Percentiles rank a stretch among this genome's conserved stretches.
Evolutionary conservation across 2,797 vertebrate genomes (phyloP).

Genomic region (Lagocephalus sceleratus): DNA sequence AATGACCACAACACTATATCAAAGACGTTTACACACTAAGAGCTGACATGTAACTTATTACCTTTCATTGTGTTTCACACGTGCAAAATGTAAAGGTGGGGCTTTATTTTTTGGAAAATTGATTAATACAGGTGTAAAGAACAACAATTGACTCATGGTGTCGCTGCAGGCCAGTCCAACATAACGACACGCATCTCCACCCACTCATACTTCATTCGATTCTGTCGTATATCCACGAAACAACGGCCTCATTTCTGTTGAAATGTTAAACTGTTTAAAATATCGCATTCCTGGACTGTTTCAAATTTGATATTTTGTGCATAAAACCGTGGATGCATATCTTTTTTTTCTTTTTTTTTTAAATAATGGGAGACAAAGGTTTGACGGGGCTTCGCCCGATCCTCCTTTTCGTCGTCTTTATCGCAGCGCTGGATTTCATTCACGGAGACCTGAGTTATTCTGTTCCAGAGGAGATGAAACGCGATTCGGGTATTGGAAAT

Average conservation of each 20-base stretch:
- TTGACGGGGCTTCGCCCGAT: neutral
- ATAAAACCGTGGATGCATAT: neutral
- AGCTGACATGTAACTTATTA: no score
- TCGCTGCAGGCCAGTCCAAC: conserved; percentile 39
- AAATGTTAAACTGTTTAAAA: neutral
- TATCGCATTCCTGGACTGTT: neutral
- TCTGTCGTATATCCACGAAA: neutral
- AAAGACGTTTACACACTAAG: no score
- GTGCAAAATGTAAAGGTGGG: no score
- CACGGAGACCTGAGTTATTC: conserved; percentile 69
- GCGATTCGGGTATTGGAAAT: conserved; percentile 32
- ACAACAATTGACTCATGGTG: conserved; percentile 42
- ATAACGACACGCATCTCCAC: conserved; percentile 32
- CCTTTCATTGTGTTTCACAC: no score
- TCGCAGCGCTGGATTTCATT: conserved; percentile 16
- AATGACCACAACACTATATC: no score
- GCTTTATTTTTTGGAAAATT: neutral
- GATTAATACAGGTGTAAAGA: neutral
- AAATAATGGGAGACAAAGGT: conserved; percentile 39
- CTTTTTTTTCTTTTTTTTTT: no score
- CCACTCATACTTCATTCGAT: conserved; percentile 18
- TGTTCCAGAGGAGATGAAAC: conserved; percentile 72
- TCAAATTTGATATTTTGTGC: neutral
- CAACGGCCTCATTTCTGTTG: neutral
- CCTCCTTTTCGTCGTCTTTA: conserved; percentile 2